These are phyloP conservation scores for Toxotes jaculatrix DNA, from an alignment of 2,113 vertebrate species.

Conservation along the genomic window DNA sequence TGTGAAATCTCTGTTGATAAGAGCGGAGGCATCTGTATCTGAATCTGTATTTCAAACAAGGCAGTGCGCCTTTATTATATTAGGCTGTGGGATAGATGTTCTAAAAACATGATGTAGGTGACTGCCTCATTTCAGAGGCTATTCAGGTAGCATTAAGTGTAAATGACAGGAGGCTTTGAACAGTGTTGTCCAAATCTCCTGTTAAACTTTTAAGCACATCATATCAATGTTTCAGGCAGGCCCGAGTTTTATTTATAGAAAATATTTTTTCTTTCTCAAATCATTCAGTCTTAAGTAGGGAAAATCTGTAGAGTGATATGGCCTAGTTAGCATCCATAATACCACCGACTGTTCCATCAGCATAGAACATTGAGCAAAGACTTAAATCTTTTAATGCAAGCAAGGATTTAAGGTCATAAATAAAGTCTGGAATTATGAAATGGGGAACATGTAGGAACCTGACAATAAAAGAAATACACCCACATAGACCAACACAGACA, in stretches of 20 bases:
- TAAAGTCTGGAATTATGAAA: slow-evolving; percentile 13
- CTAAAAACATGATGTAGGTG: not conserved
- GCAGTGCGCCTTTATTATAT: not conserved
- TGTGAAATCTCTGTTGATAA: not conserved
- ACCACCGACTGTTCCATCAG: slow-evolving; percentile 1
- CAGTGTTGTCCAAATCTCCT: not conserved
- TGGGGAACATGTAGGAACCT: not conserved
- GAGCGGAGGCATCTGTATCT: not conserved
- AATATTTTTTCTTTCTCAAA: not conserved
- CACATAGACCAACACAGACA: not conserved
- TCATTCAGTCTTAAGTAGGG: not conserved
- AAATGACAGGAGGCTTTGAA: not conserved
- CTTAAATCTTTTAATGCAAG: not conserved
- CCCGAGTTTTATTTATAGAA: not conserved
- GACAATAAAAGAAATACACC: not conserved
- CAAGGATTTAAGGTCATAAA: not conserved
- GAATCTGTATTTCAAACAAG: not conserved
- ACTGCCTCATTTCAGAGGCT: not conserved
- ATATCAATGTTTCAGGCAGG: not conserved
- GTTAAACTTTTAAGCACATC: not conserved
- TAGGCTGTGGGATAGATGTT: not conserved
- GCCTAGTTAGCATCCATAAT: not conserved
- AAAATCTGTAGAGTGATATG: not conserved
- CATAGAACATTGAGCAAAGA: not conserved
- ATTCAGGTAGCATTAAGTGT: not conserved